A percentile compares a stretch with the other conserved stretches of the same genome.
phyloP scores from a whole-genome alignment of 1,140 invertebrate genomes.

The Zaprionus ghesquierei region DNA sequence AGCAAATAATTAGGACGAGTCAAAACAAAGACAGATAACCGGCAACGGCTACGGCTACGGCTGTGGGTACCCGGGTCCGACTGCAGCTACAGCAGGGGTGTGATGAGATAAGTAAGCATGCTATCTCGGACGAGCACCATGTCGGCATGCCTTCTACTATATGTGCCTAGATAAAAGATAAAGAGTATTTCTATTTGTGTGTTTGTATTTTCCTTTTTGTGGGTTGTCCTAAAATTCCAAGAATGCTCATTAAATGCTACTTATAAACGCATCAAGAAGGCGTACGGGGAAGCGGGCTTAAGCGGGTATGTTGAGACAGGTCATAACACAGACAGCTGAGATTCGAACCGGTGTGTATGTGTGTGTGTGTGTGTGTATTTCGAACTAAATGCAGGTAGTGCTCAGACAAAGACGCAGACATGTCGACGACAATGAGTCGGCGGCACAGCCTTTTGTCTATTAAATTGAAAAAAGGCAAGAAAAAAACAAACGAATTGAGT shows the following conservation, averaged over 20 bases:
- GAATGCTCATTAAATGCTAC: constrained; percentile 37
- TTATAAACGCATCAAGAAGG: constrained; percentile 18
- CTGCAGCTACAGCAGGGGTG: constrained; percentile 8
- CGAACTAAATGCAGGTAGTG: constrained; percentile 27
- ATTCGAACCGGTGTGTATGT: constrained; percentile 15
- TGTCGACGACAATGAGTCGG: constrained; percentile 46
- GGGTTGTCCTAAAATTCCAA: constrained; percentile 17
- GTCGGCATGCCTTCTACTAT: not conserved
- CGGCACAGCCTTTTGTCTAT: constrained; percentile 42
- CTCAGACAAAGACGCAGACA: constrained; percentile 35
- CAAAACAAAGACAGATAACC: constrained; percentile 21
- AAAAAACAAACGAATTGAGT: not conserved
- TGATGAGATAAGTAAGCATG: constrained; percentile 12
- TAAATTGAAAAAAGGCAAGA: not conserved
- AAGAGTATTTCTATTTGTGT: not conserved
- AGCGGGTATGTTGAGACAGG: constrained; percentile 50
- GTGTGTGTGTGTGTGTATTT: not conserved
- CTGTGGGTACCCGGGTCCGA: constrained; percentile 22
- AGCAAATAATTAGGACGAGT: constrained; percentile 1
- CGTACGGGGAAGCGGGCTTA: not conserved
- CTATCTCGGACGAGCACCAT: constrained; percentile 3
- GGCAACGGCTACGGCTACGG: constrained; percentile 20
- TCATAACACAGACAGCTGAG: constrained; percentile 29
- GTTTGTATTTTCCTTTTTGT: constrained; percentile 8
- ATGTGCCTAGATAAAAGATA: constrained; percentile 13